These are phyloP conservation scores for Ceratina japonica DNA, from an alignment of 1,140 invertebrate genomes.

Conservation along the genomic window DNA sequence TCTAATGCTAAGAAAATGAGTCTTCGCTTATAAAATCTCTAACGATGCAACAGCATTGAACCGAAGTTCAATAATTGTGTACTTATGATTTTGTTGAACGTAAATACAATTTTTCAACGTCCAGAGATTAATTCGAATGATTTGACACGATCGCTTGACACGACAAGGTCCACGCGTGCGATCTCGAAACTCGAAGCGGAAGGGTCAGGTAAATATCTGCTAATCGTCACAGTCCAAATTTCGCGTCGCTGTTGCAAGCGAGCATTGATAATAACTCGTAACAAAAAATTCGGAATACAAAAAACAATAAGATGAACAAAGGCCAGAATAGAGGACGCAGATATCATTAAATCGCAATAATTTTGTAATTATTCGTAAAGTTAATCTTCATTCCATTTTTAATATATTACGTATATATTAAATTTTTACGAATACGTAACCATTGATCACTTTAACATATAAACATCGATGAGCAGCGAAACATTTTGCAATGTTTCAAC, in stretches of 20 bases:
- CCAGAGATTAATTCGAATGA: neutral
- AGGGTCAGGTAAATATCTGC: conserved; percentile 1
- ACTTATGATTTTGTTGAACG: neutral
- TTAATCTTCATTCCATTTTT: too few species aligned
- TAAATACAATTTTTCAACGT: neutral
- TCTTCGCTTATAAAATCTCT: neutral
- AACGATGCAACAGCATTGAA: neutral
- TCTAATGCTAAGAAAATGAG: neutral
- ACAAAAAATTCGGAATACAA: neutral
- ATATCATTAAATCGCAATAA: too few species aligned
- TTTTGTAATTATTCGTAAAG: too few species aligned
- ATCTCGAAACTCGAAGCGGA: neutral
- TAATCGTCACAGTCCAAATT: neutral
- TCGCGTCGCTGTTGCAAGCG: neutral
- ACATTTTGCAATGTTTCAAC: neutral
- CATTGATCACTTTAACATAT: neutral
- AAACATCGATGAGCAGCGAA: conserved; percentile 6
- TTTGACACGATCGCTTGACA: conserved; percentile 14
- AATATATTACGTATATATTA: too few species aligned
- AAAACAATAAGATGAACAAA: neutral
- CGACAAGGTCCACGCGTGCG: conserved; percentile 2
- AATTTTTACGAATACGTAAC: too few species aligned
- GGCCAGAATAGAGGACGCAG: too few species aligned
- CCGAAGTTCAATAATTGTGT: neutral
- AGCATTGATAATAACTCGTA: too few species aligned